A percentile compares a stretch with the other conserved stretches of the same genome.
Evolutionary conservation across 2,797 vertebrate species (phyloP).

Genomic region (Sebastes iracundus): DNA sequence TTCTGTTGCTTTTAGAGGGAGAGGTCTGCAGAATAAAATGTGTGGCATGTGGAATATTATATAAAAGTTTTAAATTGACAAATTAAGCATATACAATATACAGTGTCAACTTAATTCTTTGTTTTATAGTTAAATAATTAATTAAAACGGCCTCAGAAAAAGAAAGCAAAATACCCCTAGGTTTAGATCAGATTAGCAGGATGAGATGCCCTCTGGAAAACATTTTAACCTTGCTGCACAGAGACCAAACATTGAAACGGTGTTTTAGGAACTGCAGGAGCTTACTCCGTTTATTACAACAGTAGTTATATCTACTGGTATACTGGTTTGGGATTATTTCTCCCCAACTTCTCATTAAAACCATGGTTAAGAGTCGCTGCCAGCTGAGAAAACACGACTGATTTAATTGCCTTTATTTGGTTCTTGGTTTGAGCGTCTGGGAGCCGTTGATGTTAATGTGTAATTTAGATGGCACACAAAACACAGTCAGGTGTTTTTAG

Average conservation of each 20-base stretch:
- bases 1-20: too few species aligned
- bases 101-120: fast-evolving
- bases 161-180: neutral
- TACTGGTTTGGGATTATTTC: slow-evolving; percentile 8
- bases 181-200: neutral
- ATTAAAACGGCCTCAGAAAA: neutral
- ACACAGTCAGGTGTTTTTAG: too few species aligned
- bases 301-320: neutral
- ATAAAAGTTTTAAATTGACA: too few species aligned
- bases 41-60: too few species aligned
- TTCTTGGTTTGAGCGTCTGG: slow-evolving; percentile 12
- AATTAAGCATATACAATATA: too few species aligned
- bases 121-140: neutral
- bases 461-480: neutral
- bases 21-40: too few species aligned
- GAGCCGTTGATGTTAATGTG: neutral
- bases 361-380: neutral
- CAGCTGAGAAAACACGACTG: slow-evolving; percentile 7
- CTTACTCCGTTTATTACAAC: neutral
- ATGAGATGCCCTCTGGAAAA: neutral
- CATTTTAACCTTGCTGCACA: neutral
- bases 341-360: slow-evolving; percentile 13
- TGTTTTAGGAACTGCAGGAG: neutral
- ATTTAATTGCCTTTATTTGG: slow-evolving; percentile 32
- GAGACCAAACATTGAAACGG: neutral